Base-by-base conservation (phyloP, 2,797 vertebrate species). In the Galago senegalensis region DNA sequence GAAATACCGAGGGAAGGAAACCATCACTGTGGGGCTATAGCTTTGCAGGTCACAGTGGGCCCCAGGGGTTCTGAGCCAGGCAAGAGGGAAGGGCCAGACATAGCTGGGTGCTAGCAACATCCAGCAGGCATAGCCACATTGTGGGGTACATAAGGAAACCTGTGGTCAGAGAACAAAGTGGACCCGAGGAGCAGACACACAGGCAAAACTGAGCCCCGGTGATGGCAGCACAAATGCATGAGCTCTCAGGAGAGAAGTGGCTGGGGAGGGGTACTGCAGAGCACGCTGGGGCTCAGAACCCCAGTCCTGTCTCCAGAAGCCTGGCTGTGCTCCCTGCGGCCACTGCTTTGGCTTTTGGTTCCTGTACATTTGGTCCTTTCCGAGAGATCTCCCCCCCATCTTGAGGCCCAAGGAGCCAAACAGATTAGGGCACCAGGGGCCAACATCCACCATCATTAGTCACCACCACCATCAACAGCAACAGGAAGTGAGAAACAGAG, bases 401-500 rank as follows among this genome's bases (percentile, higher is more conserved):
- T 7, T 3, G 31, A 56, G 17, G 37, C 80, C 73, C 16, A 37
- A 83, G 92, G 73, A 56, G 58, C n/a, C 31, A 37, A 43, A 46
- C 0, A 11, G 81, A 60, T 11, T 0, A 7, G 43, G 53, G 20
- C 58, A 2, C 37, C 2, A 40, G 12, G 70, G 3, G 31, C 7
- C 27, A 9, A 3, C 23, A 5, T 34, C 16, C 46, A 8, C 83
- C 23, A 1, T 20, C 46, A 5, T 56, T 40, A 40, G 13, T 93
- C 20, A 4, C 16, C 9, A 29, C 31, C 27, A 2, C 2, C 61
- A 46, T 20, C 43, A 2, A 7, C 72, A 20, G 29, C 37, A 27
- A 21, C 0, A 9, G 53, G n/a, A 46, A 27, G 27, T 23, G 43
- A 58, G 25, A 46, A 37, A 14, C 58, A 21, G 70, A 77, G 69